Conservation (phyloP, 2,113 vertebrate species). For the Ivindomyrus marchei region DNA sequence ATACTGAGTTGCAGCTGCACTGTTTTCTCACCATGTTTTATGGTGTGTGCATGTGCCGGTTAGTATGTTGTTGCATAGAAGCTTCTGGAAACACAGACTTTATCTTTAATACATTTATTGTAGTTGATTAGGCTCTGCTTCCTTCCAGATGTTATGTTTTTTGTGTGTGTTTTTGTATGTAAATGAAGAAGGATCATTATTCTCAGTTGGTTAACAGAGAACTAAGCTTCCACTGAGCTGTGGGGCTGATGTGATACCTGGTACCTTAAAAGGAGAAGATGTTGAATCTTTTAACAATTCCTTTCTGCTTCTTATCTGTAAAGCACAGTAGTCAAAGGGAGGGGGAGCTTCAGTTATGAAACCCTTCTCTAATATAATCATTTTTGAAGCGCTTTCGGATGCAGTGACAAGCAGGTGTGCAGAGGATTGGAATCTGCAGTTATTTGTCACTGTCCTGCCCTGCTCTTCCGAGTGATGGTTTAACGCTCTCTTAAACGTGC, state of each 20-base stretch:
- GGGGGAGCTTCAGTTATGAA: background rate
- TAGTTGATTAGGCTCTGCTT: background rate
- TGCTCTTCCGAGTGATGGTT: slow-evolving; percentile 33
- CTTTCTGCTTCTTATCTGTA: slow-evolving; percentile 2
- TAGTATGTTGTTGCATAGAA: background rate
- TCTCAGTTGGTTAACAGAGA: background rate
- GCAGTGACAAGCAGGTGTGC: slow-evolving; percentile 33
- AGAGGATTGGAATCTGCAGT: slow-evolving; percentile 37
- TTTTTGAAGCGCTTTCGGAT: background rate
- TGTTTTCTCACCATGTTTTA: background rate
- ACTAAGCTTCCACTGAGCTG: background rate
- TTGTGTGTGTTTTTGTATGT: background rate
- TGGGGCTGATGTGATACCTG: background rate
- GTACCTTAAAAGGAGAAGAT: background rate
- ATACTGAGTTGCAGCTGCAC: background rate
- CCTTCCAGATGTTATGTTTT: background rate
- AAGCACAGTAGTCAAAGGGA: background rate
- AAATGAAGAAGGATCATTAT: background rate
- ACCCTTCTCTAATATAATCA: background rate
- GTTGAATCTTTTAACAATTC: background rate
- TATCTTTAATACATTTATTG: slow-evolving; percentile 9
- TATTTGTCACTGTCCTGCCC: slow-evolving; percentile 39
- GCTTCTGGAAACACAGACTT: background rate
- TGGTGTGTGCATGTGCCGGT: slow-evolving; percentile 1
- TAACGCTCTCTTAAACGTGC: slow-evolving; percentile 49